Evolutionary conservation across 2,113 vertebrate species (phyloP), one percentile per base, ranked within the genome.

Genomic region (Prolemur simus): DNA sequence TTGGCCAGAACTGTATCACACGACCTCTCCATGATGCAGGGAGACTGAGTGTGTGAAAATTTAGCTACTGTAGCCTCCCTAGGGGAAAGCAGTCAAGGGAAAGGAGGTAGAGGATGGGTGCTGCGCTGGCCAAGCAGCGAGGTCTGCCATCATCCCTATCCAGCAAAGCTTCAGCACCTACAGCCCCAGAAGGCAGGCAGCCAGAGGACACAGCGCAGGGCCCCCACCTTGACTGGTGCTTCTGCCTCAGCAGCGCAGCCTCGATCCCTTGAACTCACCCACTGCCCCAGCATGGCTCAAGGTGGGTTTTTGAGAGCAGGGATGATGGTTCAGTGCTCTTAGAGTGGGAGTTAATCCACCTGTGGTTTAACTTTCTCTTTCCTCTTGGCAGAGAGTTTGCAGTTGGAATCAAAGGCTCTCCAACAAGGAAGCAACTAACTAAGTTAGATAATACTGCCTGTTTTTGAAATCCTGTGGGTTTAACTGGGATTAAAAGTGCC

Each of bases 401-500:
- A 66, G 32, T 66, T 96, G 94, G 74, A 93, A 87, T 37, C 4
- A 74, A 77, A 69, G 63, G 34, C 54, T 91, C 39, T 69, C 47
- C 85, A 66, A 94, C 52, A 92, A 94, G 91, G 92, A 97, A 96
- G 88, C 66, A 89, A 88, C 87, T 83, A 95, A 87, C 25, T 47
- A 69, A 78, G 63, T 84, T 54, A 80, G 76, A 97, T 84, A 96
- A 60, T 90, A n/a, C 45, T 85, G 76, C 52, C 27, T 87, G 76
- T 82, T 96, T 93, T 91, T 87, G 45, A 95, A 98, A 95, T 94
- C 80, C 69, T 76, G 49, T 20, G 49, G 76, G 58, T 71, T 97
- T 97, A 96, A 92, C 20, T 66, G 58, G 90, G 76, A 95, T 96
- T 97, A 96, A 69, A 94, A 95, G 73, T 69, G 77, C 69, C 68